Evolutionary conservation across 2,113 vertebrate genomes (phyloP).

Genomic region (Cranoglanis bouderius): DNA sequence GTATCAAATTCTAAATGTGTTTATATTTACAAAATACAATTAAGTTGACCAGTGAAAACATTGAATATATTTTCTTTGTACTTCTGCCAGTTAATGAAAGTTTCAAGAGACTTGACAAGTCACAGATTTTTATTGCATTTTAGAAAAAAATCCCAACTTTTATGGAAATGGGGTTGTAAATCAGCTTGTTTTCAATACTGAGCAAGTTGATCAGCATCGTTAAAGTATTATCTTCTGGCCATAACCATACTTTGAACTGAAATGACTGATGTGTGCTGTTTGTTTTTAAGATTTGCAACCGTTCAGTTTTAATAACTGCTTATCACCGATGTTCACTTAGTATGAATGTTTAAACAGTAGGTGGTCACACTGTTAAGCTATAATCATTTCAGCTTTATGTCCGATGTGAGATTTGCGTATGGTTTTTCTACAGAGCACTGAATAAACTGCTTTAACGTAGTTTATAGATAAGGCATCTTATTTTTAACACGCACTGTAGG

Average conservation of each 20-base stretch:
- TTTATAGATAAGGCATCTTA: background rate
- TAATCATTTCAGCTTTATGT: slow-evolving; percentile 1
- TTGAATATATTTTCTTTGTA: too few relatives aligned
- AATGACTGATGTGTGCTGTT: background rate
- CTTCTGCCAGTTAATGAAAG: too few relatives aligned
- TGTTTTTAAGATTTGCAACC: background rate
- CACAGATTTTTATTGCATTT: too few relatives aligned
- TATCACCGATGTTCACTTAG: background rate
- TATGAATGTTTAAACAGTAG: background rate
- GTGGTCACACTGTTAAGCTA: background rate
- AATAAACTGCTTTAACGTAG: background rate
- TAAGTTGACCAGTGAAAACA: too few relatives aligned
- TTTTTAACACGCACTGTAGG: background rate
- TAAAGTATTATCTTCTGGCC: background rate
- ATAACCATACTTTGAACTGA: background rate
- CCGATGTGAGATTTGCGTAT: background rate
- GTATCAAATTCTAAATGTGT: too few relatives aligned
- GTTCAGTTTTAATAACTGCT: background rate
- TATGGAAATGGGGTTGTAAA: too few relatives aligned
- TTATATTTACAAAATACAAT: too few relatives aligned
- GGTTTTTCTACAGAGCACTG: background rate
- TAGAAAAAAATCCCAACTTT: too few relatives aligned
- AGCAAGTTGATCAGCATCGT: too few relatives aligned
- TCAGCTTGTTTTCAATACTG: too few relatives aligned
- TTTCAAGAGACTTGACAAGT: too few relatives aligned